Evolutionary conservation across 2,888 invertebrate species (phyloP), one percentile per base, ranked within the genome.

Genomic region (Coremacera marginata): DNA sequence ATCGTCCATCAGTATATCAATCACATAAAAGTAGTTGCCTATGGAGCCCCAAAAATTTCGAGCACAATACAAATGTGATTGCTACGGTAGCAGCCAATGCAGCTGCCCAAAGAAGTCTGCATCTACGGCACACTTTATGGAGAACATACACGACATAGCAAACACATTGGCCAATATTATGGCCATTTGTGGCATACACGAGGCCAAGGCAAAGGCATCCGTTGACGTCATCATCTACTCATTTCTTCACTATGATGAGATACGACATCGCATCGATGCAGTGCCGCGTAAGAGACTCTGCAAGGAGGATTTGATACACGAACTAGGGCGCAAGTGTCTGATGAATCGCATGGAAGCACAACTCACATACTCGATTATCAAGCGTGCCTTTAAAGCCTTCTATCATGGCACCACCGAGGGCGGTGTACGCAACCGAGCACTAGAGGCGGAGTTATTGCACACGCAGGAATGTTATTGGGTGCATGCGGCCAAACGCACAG

Each of bases 321-420:
- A 86, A 0, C 75, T 88, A 75, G 82, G 86, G 0, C 78, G 85
- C 14, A 87, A 85, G 68, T 86, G 87, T 70, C 81, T 81, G 9
- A 86, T 88, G 88, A 85, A 83, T 57, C 82, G 82, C 4, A 80
- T 86, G 4, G 88, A 88, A 81, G 86, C 88, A 5, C 82, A 86
- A 77, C 77, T 89, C 9, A 81, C 86, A 0, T 88, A 89, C 71
- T 77, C 83, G 16, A 85, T 88, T 9, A 84, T 88, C 0, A 88
- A 88, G 78, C 82, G 85, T 0, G 86, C 89, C 8, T 85, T 87
- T 62, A 87, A 89, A 80, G 89, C 89, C 0, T 88, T 87, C 78
- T 89, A 85, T 22, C 86, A 85, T 27, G 85, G 84, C 44, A 86
- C 84, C 52, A 81, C 82, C 0, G 78, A 82, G 14, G 79, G 77